Conservation (phyloP, 2,113 vertebrate species). For the Corythornis madagascariensis region DNA sequence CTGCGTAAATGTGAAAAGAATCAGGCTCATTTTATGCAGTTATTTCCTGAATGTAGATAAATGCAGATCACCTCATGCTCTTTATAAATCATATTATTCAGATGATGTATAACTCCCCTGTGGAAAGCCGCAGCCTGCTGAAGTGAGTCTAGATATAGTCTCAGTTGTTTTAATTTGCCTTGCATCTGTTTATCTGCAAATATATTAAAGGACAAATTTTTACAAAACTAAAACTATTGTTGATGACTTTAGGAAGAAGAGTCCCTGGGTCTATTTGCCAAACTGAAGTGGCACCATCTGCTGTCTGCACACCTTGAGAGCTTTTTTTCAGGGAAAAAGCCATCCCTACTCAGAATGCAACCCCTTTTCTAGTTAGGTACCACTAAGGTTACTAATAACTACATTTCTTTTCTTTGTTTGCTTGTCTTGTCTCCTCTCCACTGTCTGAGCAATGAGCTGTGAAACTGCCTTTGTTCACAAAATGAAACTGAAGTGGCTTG, state of each 20-base stretch:
- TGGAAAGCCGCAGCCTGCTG: background rate
- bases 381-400: background rate
- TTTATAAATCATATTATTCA: conserved; percentile 6
- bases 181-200: background rate
- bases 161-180: conserved; percentile 6
- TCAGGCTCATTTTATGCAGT: background rate
- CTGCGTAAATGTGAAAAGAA: background rate
- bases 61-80: background rate
- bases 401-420: background rate
- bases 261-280: background rate
- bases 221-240: background rate
- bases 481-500: background rate
- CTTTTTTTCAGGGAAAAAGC: background rate
- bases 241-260: background rate
- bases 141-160: background rate
- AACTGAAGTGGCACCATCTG: background rate
- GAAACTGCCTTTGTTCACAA: conserved; percentile 11
- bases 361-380: background rate
- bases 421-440: background rate
- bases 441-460: background rate
- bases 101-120: background rate
- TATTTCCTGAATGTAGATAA: conserved; percentile 20
- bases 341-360: background rate
- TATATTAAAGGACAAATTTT: background rate
- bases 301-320: background rate